Percentiles rank a stretch among this genome's conserved stretches.
These are phyloP conservation scores for Leptosomus discolor DNA, from an alignment of 2,113 vertebrate species.

Conservation along the genomic window DNA sequence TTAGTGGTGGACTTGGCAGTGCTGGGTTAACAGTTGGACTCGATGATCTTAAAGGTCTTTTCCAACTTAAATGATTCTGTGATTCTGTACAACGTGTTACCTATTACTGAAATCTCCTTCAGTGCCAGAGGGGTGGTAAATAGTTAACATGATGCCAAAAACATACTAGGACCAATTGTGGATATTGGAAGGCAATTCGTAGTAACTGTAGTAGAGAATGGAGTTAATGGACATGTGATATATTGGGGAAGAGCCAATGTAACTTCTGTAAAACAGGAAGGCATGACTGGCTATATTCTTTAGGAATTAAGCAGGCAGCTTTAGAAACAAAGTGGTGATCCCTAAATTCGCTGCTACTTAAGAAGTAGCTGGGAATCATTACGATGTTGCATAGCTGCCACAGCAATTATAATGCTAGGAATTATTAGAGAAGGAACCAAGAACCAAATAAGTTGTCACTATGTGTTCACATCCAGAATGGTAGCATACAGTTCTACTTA, in stretches of 20 bases:
- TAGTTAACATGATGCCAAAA: background rate
- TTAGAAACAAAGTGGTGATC: background rate
- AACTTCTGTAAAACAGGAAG: background rate
- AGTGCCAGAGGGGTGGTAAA: background rate
- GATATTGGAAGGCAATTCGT: background rate
- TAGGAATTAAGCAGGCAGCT: background rate
- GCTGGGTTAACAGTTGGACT: background rate
- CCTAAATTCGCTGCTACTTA: background rate
- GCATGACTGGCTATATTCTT: background rate
- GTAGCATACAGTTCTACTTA: background rate
- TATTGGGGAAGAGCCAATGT: background rate
- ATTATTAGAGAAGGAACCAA: background rate
- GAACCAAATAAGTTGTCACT: background rate
- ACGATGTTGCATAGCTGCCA: background rate
- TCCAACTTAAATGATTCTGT: background rate
- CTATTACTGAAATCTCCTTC: background rate
- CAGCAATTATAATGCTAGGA: background rate
- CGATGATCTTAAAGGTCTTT: background rate
- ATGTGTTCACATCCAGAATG: background rate
- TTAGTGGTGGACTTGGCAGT: background rate
- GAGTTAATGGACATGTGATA: background rate
- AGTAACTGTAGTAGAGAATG: background rate
- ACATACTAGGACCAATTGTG: background rate
- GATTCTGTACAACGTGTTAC: background rate
- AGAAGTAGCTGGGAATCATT: background rate